These are phyloP conservation scores for Danio rerio DNA, from an alignment of 2,113 vertebrate species.

Conservation along the genomic window GRCz12tu NC_133199.1:8915001-8915500, in stretches of 20 bases:
- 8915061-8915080: constrained; percentile 8
- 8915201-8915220: constrained; percentile 20
- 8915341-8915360: not conserved
- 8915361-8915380: not conserved
- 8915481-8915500: not conserved
- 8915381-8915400: not conserved
- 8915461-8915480: not conserved
- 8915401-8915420: not conserved
- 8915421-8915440: not conserved
- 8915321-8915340: not conserved
- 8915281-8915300: constrained; percentile 12
- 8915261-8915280: constrained; percentile 6
- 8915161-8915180: constrained; percentile 17
- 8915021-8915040: not conserved
- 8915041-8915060: constrained; percentile 47
- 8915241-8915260: constrained; percentile 10
- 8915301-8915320: not conserved
- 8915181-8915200: constrained; percentile 15
- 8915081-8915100: constrained; percentile 32
- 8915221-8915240: constrained; percentile 17
- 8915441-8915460: not conserved
- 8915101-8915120: constrained; percentile 41
- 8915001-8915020: not conserved
- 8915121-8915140: not conserved
- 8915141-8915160: too few species aligned